Evolutionary conservation across 2,113 vertebrate genomes (phyloP), one percentile per base, ranked within the genome.

Genomic region (Lathamus discolor): DNA sequence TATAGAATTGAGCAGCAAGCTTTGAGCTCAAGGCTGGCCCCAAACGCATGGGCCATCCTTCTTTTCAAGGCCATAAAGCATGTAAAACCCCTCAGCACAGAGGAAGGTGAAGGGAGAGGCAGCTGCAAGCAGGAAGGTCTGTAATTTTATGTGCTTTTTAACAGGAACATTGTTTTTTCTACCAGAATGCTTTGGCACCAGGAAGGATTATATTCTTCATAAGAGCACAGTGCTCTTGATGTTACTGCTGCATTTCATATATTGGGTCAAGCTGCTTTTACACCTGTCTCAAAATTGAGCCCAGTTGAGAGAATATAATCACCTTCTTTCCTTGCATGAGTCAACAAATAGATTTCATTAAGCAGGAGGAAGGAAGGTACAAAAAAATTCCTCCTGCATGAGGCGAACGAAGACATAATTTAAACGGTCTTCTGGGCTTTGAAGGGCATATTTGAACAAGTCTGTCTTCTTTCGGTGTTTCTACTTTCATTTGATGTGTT

Each of bases 331-430:
- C 75, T 84, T 96, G 88, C 86, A 49, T 88, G 88, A 97, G 48
- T 86, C 97, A 91, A 95, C 91, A 95, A 94, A 84, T 33, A 77
- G 76, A 85, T 86, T 96, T 92, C n/a, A 62, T 87, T 92, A 85
- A 29, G 57, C 10, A 24, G 55, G 24, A 31, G 73, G 82, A 77
- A 44, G 67, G 35, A 88, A 69, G 22, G 23, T 37, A 15, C 73
- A 79, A 92, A 78, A 78, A 80, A 41, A 59, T 90, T 76, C 52
- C 39, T 88, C 1, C 69, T 69, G n/a, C 57, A 3, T 23, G 49
- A 88, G 25, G 67, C 9, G 11, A 76, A 83, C n/a, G 7, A 84
- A 80, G 70, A 5, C 9, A 17, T 19, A 46, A 85, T 78, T 62
- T 11, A 64, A 37, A 76, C 24, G 17, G 23, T 75, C 19, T 57